A percentile compares a stretch with the other conserved stretches of the same genome.
phyloP scores from a whole-genome alignment of 2,888 invertebrate genomes.

The Phaonia tiefii region DNA sequence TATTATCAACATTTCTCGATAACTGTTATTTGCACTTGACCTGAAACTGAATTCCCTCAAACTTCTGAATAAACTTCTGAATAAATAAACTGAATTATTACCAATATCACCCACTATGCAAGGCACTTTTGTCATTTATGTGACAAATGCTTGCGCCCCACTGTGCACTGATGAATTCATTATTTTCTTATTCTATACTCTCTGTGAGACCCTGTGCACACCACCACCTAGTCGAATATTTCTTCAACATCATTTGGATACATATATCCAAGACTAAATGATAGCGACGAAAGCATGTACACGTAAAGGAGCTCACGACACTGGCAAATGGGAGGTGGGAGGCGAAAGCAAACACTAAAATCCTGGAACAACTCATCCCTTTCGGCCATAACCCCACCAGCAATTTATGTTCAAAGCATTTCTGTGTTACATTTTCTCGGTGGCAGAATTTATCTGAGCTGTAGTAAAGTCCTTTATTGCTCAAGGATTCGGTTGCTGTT shows the following conservation, averaged over 20 bases:
- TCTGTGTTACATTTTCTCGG: constrained; percentile 1
- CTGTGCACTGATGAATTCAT: constrained; percentile 3
- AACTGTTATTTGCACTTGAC: too few relatives aligned
- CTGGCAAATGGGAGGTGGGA: background rate
- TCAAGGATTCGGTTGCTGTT: constrained; percentile 39
- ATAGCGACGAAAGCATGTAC: constrained; percentile 15
- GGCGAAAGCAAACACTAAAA: background rate
- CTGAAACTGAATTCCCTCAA: too few relatives aligned
- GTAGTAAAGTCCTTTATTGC: constrained; percentile 38
- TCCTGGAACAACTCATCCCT: background rate
- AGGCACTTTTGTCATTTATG: too few relatives aligned
- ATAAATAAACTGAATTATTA: too few relatives aligned
- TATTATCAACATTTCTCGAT: too few relatives aligned
- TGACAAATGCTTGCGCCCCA: too few relatives aligned
- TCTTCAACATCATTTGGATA: background rate
- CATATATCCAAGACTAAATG: constrained; percentile 26
- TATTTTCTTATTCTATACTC: constrained; percentile 20
- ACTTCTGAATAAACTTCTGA: too few relatives aligned
- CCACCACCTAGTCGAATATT: background rate
- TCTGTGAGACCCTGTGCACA: background rate
- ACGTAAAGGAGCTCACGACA: constrained; percentile 11
- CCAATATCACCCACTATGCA: too few relatives aligned
- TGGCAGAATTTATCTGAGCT: background rate
- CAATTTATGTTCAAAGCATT: constrained; percentile 12
- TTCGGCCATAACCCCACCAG: background rate